Evolutionary conservation across 2,888 invertebrate species (phyloP), one percentile per base, ranked within the genome.

Genomic region (Brenthis ino): DNA sequence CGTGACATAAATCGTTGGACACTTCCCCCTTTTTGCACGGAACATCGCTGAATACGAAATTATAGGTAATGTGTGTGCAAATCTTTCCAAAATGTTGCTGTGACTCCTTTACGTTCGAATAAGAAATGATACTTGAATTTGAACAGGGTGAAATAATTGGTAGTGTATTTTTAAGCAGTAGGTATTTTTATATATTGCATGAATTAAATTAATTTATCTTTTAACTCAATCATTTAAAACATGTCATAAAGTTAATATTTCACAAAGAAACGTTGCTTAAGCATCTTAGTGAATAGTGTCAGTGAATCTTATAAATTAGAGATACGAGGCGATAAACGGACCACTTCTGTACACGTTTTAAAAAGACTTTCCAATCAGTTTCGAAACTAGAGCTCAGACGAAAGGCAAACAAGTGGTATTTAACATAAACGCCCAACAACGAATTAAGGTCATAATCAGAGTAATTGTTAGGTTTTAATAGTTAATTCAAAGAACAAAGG

Each of bases 371-470:
- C 72, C 72, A 72, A 72, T 67, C 57, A 43, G 58, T 66, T 70
- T 58, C 72, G 72, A 66, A 72, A 72, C 72, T 72, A 68, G 72
- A 71, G 58, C 69, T 72, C 65, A 57, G 65, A 68, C 68, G 70
- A 68, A 70, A 72, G 72, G 72, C 70, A 68, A 72, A 72, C 72
- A 67, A 72, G 70, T 72, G 72, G 68, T 68, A 72, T 72, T 72
- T 72, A 68, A 67, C 51, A 61, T 70, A 60, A 65, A 70, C 70
- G 67, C 70, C 72, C 68, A 64, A 64, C 64, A 47, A 28, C 54
- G 67, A 60, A 68, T 64, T 72, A 68, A 70, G 72, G 72, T 67
- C 70, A 64, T 68, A 70, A 72, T 70, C 70, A 55, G 66, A 70
- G 64, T 72, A 70, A 72, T 69, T 68, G 69, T 57, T 67, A 68